Evolutionary conservation across 2,797 vertebrate genomes (phyloP), one percentile per base, ranked within the genome.

Genomic region (Pantherophis alleghaniensis): DNA sequence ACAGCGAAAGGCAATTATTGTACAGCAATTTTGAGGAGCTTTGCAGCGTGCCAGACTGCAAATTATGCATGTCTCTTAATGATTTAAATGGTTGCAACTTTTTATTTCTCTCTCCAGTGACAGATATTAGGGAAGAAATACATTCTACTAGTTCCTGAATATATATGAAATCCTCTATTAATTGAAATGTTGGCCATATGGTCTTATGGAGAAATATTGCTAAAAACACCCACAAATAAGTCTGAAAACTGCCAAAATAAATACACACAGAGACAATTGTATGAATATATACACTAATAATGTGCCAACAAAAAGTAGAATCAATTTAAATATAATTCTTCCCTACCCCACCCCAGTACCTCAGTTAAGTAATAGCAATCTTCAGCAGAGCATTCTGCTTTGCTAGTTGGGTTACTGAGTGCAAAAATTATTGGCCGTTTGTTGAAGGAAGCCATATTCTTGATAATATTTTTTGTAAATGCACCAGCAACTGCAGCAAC

Each of bases 371-470:
- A 97, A 97, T 99, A 99, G 96, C 99, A 99, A 96, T 99, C 99
- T 96, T 99, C 99, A 60, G 99, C 99, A 12, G 99, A 99, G 95
- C 99, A 99, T 95, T 99, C 99, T 7, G 99, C 99, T 97, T 99
- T 99, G 97, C 99, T 99, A 92, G 99, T 99, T 4, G 99, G 99
- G 96, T 99, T 99, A 97, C 99, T 99, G 96, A 99, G 98, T 93
- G 99, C 99, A 93, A 99, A 99, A 97, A 99, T 98, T 95, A 99
- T 98, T 3, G 99, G 99, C 14, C 83, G 97, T 79, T 99, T 79
- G 66, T 99, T 99, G 95, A 99, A 98, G 86, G 97, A 97, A 69
- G 99, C 99, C 99, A 99, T 99, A 93, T 98, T 98, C 94, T 97
- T 98, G 96, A 99, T 98, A 96, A 99, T 99, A 93, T 98, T 97